A percentile compares a stretch with the other conserved stretches of the same genome.
Conservation (phyloP, 2,113 vertebrate species). For the Albula goreensis region DNA sequence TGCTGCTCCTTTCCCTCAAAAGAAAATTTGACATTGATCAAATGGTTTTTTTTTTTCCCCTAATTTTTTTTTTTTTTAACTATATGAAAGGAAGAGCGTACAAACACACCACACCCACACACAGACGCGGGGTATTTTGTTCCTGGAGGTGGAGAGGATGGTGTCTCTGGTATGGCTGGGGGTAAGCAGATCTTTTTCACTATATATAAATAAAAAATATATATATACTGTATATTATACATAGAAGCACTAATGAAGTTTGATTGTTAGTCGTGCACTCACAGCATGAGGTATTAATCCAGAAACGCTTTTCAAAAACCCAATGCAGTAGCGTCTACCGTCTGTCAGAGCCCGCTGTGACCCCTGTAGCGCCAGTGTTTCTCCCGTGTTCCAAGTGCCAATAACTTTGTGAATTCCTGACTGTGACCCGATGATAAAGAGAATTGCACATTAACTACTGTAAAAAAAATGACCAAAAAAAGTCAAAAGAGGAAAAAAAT, state of each 20-base stretch:
- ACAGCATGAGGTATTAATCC: constrained; percentile 79
- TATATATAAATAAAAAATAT: constrained; percentile 62
- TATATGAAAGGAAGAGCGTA: background rate
- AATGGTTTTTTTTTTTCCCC: no score
- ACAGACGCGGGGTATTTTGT: background rate
- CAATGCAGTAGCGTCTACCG: constrained; percentile 61
- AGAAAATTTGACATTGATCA: background rate
- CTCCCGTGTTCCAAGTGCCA: constrained; percentile 88
- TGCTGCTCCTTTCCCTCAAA: background rate
- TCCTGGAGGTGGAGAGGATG: constrained; percentile 47
- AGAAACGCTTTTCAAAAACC: constrained; percentile 65
- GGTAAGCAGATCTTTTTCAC: constrained; percentile 53
- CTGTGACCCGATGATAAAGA: constrained; percentile 82
- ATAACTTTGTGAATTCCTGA: constrained; percentile 84
- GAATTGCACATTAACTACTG: constrained; percentile 94
- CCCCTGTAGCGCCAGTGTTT: constrained; percentile 70
- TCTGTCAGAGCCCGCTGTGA: constrained; percentile 62
- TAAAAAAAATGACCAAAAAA: constrained; percentile 79
- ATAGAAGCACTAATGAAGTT: constrained; percentile 74
- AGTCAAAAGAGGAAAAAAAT: constrained; percentile 74
- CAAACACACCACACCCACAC: background rate
- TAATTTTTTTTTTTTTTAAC: no score
- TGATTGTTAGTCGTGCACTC: constrained; percentile 78
- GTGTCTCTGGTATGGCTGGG: constrained; percentile 46
- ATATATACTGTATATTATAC: constrained; percentile 76